A percentile compares a stretch with the other conserved stretches of the same genome.
Conservation (phyloP, 2,888 invertebrate genomes). For the Leptopilina syphax region DNA sequence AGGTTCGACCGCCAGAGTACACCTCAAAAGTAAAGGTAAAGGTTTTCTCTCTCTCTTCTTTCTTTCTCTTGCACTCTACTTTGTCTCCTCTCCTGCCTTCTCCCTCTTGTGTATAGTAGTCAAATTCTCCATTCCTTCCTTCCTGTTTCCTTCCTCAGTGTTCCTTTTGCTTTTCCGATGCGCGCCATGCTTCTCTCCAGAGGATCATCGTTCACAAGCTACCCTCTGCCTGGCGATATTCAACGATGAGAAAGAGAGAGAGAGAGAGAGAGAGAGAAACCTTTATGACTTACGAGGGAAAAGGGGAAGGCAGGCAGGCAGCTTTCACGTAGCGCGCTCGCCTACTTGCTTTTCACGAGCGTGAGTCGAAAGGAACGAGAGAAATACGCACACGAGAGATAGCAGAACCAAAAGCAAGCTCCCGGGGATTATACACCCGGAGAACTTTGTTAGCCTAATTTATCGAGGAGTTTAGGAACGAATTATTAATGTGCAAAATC, state of each 20-base stretch:
- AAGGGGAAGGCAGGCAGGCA: slow-evolving; percentile 49
- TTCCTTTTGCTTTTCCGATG: slow-evolving; percentile 41
- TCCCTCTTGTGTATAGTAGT: slow-evolving; percentile 46
- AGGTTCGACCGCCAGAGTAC: slow-evolving; percentile 48
- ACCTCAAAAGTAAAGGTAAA: slow-evolving; percentile 52
- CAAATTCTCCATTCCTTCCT: slow-evolving; percentile 50
- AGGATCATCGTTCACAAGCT: slow-evolving; percentile 57
- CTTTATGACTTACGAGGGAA: slow-evolving; percentile 63
- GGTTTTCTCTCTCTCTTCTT: slow-evolving; percentile 43
- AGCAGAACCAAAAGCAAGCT: slow-evolving; percentile 47
- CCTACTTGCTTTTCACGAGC: slow-evolving; percentile 48
- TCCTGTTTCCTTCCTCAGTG: slow-evolving; percentile 43
- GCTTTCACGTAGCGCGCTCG: slow-evolving; percentile 49
- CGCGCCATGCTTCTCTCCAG: slow-evolving; percentile 38
- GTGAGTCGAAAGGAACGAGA: slow-evolving; percentile 44
- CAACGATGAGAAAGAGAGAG: slow-evolving; percentile 37
- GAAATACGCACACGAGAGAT: slow-evolving; percentile 47
- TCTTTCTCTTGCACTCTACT: slow-evolving; percentile 27
- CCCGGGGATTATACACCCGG: slow-evolving; percentile 56
- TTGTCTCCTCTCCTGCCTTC: too few species aligned
- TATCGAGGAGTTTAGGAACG: slow-evolving; percentile 67
- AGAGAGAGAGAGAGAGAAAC: slow-evolving; percentile 52
- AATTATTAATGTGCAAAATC: slow-evolving; percentile 65
- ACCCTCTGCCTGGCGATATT: slow-evolving; percentile 47
- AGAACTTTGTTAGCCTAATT: slow-evolving; percentile 71